Conservation (phyloP, 1,140 invertebrate species). For the Drosophila bocki region DNA sequence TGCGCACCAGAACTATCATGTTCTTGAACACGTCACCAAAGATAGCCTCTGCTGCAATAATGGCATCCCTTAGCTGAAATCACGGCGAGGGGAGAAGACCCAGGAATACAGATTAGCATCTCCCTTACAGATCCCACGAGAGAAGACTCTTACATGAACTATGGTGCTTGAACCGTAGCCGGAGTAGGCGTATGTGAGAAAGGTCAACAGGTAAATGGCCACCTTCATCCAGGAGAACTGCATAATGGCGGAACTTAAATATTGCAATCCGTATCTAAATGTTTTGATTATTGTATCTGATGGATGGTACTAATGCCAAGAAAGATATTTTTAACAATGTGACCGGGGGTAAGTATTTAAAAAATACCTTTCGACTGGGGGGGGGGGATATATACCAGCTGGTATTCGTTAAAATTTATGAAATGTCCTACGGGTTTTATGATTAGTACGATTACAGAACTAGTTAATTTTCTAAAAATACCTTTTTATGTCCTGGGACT, state of each 20-base stretch:
- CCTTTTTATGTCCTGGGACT: not conserved
- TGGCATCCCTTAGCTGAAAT: constrained; percentile 88
- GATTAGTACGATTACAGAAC: not conserved
- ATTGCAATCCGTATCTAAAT: not conserved
- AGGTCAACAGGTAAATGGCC: constrained; percentile 90
- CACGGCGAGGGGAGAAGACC: not conserved
- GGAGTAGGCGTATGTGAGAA: constrained; percentile 91
- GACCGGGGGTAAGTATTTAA: not conserved
- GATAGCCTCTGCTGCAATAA: constrained; percentile 90
- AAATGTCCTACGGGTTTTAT: not conserved
- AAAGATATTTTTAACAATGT: constrained; percentile 5
- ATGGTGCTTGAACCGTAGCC: constrained; percentile 92
- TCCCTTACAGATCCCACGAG: not conserved
- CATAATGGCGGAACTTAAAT: constrained; percentile 84
- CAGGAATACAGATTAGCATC: constrained; percentile 19
- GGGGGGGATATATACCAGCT: not conserved
- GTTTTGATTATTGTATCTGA: constrained; percentile 11
- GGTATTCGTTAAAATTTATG: not conserved
- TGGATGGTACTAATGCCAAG: constrained; percentile 8
- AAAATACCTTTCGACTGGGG: not conserved
- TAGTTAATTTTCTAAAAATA: not conserved
- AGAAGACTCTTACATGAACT: constrained; percentile 85
- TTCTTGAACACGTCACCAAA: constrained; percentile 92
- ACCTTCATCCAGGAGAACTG: constrained; percentile 91
- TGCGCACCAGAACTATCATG: constrained; percentile 90